phyloP scores from a whole-genome alignment of 2,113 vertebrate species.

The Malurus melanocephalus region DNA sequence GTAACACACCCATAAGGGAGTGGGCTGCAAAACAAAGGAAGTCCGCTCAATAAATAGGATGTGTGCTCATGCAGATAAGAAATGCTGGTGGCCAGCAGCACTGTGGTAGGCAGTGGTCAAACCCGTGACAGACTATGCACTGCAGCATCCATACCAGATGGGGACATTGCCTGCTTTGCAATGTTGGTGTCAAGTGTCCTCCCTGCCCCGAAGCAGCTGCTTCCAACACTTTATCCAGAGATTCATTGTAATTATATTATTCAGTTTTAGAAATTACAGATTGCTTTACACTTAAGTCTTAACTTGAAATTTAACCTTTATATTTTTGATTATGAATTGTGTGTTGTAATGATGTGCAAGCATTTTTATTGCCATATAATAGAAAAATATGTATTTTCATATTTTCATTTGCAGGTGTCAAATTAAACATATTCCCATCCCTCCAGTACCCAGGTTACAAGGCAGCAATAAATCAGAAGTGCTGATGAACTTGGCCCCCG shows the following conservation, averaged over 20 bases:
- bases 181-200: background rate
- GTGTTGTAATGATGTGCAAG: background rate
- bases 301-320: background rate
- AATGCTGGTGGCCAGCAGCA: background rate
- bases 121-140: background rate
- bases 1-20: background rate
- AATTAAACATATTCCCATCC: background rate
- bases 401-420: background rate
- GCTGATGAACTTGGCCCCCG: background rate
- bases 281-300: background rate
- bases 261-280: background rate
- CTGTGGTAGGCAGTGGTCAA: background rate
- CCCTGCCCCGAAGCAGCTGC: background rate
- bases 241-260: background rate
- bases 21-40: slow-evolving; percentile 1
- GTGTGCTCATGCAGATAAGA: background rate
- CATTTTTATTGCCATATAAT: background rate
- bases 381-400: background rate
- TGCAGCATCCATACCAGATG: background rate
- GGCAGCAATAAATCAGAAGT: background rate
- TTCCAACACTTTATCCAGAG: background rate
- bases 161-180: background rate
- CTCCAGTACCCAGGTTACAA: background rate
- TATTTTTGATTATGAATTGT: background rate
- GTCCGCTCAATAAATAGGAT: background rate